These are phyloP conservation scores for Zophobas atratus DNA, from an alignment of 1,140 invertebrate species.

Conservation along the genomic window DNA sequence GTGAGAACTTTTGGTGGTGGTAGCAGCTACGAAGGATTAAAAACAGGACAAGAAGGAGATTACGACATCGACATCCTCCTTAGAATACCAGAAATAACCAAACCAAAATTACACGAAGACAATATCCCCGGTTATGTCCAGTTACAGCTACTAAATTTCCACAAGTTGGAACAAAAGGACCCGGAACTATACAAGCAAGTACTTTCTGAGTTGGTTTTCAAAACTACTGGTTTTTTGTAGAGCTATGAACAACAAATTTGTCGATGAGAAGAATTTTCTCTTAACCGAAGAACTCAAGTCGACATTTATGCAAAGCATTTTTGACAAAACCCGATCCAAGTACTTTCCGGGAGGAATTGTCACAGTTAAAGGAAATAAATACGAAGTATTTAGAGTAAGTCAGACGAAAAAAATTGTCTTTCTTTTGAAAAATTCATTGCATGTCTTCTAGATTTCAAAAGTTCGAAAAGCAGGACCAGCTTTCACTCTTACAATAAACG, in stretches of 20 bases:
- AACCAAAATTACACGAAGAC: not conserved
- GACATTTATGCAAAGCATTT: conserved; percentile 22
- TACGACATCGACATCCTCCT: conserved; percentile 68
- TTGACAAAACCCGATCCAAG: not conserved
- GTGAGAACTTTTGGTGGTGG: conserved; percentile 56
- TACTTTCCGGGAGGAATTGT: not conserved
- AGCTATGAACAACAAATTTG: conserved; percentile 1
- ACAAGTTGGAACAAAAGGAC: not conserved
- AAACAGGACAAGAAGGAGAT: conserved; percentile 69
- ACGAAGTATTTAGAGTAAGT: not conserved
- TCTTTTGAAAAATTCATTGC: too few relatives aligned
- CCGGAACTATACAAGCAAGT: not conserved
- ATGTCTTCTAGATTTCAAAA: conserved; percentile 38
- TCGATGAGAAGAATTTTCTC: conserved; percentile 38
- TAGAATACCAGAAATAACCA: conserved; percentile 6
- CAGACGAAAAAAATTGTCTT: not conserved
- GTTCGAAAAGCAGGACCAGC: conserved; percentile 37
- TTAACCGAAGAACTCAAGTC: conserved; percentile 19
- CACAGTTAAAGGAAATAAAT: not conserved
- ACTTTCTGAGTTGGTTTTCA: not conserved
- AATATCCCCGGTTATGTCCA: conserved; percentile 7
- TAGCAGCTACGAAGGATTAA: conserved; percentile 71
- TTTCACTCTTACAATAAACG: conserved; percentile 24
- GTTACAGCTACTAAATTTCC: not conserved
- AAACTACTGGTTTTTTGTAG: not conserved